phyloP scores from a whole-genome alignment of 2,113 vertebrate species.

The Arvicanthis niloticus region DNA sequence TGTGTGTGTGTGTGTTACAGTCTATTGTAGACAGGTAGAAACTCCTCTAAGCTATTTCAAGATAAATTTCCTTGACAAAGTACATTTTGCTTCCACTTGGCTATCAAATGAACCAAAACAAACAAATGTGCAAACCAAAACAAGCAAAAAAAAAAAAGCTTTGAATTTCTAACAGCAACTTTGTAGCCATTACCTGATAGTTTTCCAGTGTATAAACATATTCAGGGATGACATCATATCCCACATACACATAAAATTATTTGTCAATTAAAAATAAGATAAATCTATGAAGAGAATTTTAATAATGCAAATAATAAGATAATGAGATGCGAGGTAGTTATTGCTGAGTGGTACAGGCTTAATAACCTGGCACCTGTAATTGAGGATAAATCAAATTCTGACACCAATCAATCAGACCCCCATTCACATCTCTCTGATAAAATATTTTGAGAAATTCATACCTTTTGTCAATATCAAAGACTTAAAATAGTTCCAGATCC shows the following conservation, averaged over 20 bases:
- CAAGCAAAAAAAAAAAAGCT: background rate
- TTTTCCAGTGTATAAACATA: background rate
- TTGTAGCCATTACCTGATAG: background rate
- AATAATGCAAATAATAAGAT: conserved; percentile 28
- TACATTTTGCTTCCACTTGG: background rate
- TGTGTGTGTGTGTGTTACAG: background rate
- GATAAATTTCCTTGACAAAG: background rate
- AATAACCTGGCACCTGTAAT: background rate
- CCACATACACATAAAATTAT: background rate
- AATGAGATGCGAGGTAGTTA: conserved; percentile 28
- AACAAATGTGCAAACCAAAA: background rate
- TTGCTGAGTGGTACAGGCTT: background rate
- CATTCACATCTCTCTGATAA: background rate
- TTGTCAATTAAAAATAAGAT: background rate
- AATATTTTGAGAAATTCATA: conserved; percentile 9
- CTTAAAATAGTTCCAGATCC: background rate
- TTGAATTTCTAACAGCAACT: background rate
- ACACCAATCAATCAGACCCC: background rate
- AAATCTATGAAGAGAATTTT: background rate
- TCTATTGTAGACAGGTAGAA: background rate
- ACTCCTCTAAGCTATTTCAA: background rate
- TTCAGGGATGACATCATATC: background rate
- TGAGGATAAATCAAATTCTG: conserved; percentile 1
- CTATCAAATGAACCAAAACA: background rate
- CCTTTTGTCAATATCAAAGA: conserved; percentile 8